Evolutionary conservation across 2,797 vertebrate species (phyloP).

Genomic region (Phoebastria nigripes): DNA sequence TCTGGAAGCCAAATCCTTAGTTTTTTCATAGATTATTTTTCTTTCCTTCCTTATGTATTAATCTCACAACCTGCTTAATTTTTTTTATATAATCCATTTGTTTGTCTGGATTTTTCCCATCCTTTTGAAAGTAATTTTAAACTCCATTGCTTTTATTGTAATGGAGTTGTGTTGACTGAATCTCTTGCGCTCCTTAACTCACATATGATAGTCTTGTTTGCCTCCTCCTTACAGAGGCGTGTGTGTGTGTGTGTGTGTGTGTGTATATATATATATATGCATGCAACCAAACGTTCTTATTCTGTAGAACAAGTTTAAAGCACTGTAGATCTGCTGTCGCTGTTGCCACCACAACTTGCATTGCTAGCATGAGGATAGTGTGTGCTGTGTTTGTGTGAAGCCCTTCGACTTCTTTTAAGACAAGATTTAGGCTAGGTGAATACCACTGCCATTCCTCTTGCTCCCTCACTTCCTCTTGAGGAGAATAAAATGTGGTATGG

Average conservation of each 20-base stretch:
- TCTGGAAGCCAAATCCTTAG: neutral
- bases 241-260: too few relatives aligned
- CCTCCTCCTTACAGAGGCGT: neutral
- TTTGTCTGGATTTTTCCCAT: neutral
- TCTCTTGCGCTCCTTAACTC: neutral
- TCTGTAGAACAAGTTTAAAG: neutral
- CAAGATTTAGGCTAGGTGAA: neutral
- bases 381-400: neutral
- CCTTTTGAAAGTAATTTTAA: neutral
- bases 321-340: neutral
- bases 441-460: neutral
- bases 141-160: neutral
- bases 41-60: neutral
- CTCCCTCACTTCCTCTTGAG: neutral
- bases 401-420: neutral
- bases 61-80: neutral
- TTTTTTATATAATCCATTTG: neutral
- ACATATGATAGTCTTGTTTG: neutral
- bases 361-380: neutral
- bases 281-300: neutral
- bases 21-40: neutral
- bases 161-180: neutral
- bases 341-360: neutral
- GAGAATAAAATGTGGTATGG: neutral
- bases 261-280: fast-evolving